A percentile compares a stretch with the other conserved stretches of the same genome.
phyloP scores from a whole-genome alignment of 2,113 vertebrate species.

The Alouatta palliata region DNA sequence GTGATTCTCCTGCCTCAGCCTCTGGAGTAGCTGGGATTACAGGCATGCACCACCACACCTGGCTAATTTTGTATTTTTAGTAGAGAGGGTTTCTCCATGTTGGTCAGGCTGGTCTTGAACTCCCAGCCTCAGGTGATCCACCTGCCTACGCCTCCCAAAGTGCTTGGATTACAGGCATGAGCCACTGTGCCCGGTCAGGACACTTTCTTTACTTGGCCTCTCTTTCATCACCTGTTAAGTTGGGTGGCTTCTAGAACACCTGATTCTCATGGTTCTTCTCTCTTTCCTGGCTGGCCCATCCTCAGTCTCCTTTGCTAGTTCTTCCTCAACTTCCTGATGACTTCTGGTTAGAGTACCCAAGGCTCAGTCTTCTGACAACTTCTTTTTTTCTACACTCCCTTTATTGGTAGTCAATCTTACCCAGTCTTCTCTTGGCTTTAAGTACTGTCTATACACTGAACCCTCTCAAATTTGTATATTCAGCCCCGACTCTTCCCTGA shows the following conservation, averaged over 20 bases:
- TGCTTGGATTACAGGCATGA: no score
- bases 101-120: no score
- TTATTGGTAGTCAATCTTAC: background rate
- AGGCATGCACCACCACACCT: no score
- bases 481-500: background rate
- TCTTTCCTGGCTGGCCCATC: background rate
- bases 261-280: background rate
- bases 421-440: background rate
- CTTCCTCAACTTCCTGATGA: background rate
- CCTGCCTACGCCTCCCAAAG: no score
- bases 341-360: background rate
- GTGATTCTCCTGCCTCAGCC: no score
- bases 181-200: no score
- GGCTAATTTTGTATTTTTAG: no score
- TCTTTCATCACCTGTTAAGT: background rate
- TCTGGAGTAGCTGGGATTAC: no score
- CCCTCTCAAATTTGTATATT: background rate
- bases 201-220: background rate
- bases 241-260: background rate
- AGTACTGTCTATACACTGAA: background rate
- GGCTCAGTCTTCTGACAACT: background rate
- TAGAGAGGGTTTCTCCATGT: no score
- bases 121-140: no score
- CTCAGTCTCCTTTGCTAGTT: background rate
- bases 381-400: background rate